Evolutionary conservation across 1,140 invertebrate genomes (phyloP), one percentile per base, ranked within the genome.

Genomic region (Bathynomus jamesi): DNA sequence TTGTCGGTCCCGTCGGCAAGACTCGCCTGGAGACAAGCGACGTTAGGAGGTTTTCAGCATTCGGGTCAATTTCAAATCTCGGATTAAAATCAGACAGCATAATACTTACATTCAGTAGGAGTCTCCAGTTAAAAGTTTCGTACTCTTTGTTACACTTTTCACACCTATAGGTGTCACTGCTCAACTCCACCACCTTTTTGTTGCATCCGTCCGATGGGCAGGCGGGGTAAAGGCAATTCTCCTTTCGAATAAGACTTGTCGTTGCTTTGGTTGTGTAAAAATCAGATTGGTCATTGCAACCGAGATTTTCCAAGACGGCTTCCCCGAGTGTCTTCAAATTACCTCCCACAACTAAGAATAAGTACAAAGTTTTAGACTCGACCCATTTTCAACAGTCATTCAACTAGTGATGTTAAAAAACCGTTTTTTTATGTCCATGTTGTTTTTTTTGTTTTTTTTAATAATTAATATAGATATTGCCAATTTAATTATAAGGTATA

Each of bases 111-210:
- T 83, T 86, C 17, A 92, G 81, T 61, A 98, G 85, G 72, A 96
- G 82, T 61, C 95, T 86, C 83, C 93, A 95, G 78, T 91, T 93
- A 80, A 89, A 98, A 76, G 91, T 90, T 0, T 89, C 88, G 80
- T 87, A 93, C 72, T 93, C 91, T 63, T 87, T 85, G 75, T 90
- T 87, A 81, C 96, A 99, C 82, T 98, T 98, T 81, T 99, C 96
- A 82, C 97, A 99, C 72, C 93, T 86, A 81, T 89, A 99, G 77
- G 89, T 85, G 7, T 91, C 93, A 81, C 95, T 94, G 61, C 90
- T 88, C 80, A 90, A 86, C 83, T 98, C 95, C 28, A 95, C 83
- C 0, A 94, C 87, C 82, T 99, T 98, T 80, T 98, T 98, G 79
- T 96, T 96, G 81, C 95, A 98, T 46, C 87, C 86, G 17, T 89